A percentile compares a stretch with the other conserved stretches of the same genome.
Conservation (phyloP, 2,797 vertebrate species). For the Amblyopsis hoosieri region DNA sequence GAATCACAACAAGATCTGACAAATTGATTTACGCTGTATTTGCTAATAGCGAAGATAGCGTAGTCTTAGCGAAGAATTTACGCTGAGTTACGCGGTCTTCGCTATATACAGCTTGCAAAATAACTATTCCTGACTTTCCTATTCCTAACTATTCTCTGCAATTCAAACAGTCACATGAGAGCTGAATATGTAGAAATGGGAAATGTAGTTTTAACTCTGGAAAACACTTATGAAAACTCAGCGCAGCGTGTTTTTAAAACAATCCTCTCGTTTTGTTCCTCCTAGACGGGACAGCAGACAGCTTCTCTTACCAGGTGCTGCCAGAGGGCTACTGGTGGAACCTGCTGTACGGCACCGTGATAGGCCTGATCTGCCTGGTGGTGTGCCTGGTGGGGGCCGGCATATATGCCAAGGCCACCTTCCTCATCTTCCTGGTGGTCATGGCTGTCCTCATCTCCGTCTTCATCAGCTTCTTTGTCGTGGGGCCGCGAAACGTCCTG, state of each 20-base stretch:
- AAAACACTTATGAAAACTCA: no score
- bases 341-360: conserved; percentile 80
- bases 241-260: neutral
- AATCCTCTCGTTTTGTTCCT: neutral
- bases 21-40: no score
- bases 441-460: conserved; percentile 81
- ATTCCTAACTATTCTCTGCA: no score
- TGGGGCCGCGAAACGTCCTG: conserved; percentile 57
- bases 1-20: no score
- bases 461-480: conserved; percentile 87
- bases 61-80: no score
- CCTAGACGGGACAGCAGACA: conserved; percentile 39
- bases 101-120: no score
- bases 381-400: conserved; percentile 88
- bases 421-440: conserved; percentile 89
- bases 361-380: conserved; percentile 84
- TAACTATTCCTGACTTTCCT: no score
- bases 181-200: no score
- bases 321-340: conserved; percentile 88
- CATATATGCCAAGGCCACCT: conserved; percentile 90
- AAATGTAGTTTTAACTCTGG: no score
- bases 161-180: no score
- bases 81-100: no score
- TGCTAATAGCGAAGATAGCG: no score
- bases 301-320: conserved; percentile 65